Percentiles rank a stretch among this genome's conserved stretches.
Evolutionary conservation across 2,888 invertebrate species (phyloP).

Genomic region (Cyclophora punctaria): DNA sequence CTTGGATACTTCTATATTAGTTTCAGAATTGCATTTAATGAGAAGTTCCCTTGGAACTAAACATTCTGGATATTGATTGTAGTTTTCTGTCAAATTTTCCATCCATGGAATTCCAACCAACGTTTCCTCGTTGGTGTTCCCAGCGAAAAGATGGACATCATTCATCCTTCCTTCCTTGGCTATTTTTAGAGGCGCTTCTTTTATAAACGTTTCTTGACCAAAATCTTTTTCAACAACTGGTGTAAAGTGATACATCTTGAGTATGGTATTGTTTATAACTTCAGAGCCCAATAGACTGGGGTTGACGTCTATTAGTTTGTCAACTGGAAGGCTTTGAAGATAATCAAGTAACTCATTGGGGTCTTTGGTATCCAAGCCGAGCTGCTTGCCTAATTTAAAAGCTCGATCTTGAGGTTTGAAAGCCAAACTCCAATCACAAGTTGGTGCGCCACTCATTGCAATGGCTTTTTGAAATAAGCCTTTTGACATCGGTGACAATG

Average conservation of each 20-base stretch:
- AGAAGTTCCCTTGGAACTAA: conserved; percentile 36
- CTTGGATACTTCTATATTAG: conserved; percentile 30
- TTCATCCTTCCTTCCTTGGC: conserved; percentile 56
- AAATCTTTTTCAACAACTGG: conserved; percentile 46
- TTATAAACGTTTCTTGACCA: conserved; percentile 35
- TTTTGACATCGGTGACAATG: conserved; percentile 38
- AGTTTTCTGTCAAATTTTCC: conserved; percentile 17
- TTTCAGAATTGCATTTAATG: conserved; percentile 18
- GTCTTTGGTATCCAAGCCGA: conserved; percentile 36
- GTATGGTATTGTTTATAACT: conserved; percentile 20
- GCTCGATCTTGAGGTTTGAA: conserved; percentile 33
- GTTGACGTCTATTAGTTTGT: conserved; percentile 27
- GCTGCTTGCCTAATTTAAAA: conserved; percentile 33
- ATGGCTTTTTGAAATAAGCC: conserved; percentile 36
- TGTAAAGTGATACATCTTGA: conserved; percentile 36
- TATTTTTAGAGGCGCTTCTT: conserved; percentile 26
- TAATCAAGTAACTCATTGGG: conserved; percentile 34
- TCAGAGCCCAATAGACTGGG: conserved; percentile 33
- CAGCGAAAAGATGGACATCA: conserved; percentile 79
- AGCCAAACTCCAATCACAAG: conserved; percentile 35
- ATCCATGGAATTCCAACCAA: conserved; percentile 17
- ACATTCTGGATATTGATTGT: conserved; percentile 31
- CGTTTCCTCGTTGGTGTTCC: conserved; percentile 80
- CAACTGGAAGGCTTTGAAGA: conserved; percentile 32
- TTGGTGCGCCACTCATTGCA: conserved; percentile 34